Conservation (phyloP, 2,888 invertebrate species). For the Agrotis segetum region DNA sequence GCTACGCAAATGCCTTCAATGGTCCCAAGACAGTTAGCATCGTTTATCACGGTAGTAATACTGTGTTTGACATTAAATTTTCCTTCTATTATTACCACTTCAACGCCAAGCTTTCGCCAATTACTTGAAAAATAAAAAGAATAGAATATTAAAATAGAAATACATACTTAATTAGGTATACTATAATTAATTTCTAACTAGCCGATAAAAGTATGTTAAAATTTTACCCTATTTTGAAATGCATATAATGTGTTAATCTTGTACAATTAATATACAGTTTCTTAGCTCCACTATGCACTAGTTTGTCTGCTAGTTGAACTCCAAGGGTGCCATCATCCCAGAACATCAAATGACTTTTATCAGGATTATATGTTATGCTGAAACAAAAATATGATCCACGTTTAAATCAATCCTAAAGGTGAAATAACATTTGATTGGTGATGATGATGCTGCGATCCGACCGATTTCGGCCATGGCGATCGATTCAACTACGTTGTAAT, state of each 20-base stretch:
- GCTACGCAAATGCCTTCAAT: conserved; percentile 26
- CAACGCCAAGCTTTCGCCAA: conserved; percentile 27
- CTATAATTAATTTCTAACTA: not conserved
- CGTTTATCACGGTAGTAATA: not conserved
- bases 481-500: too few species aligned
- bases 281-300: conserved; percentile 70
- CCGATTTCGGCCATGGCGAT: too few species aligned
- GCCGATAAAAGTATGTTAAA: too few species aligned
- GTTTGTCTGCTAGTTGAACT: conserved; percentile 66
- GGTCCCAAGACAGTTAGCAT: conserved; percentile 9
- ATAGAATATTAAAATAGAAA: not conserved
- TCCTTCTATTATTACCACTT: not conserved
- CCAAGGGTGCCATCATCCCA: conserved; percentile 57
- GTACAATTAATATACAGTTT: conserved; percentile 63
- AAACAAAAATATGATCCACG: conserved; percentile 2
- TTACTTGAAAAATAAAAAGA: conserved; percentile 5
- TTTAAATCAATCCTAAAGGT: not conserved
- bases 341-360: conserved; percentile 39
- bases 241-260: conserved; percentile 21
- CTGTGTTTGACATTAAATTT: not conserved
- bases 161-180: not conserved
- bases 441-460: too few species aligned
- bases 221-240: conserved; percentile 28
- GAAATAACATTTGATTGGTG: not conserved
- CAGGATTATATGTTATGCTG: conserved; percentile 38